Evolutionary conservation across 2,113 vertebrate genomes (phyloP).

Genomic region (Anoplopoma fimbria): DNA sequence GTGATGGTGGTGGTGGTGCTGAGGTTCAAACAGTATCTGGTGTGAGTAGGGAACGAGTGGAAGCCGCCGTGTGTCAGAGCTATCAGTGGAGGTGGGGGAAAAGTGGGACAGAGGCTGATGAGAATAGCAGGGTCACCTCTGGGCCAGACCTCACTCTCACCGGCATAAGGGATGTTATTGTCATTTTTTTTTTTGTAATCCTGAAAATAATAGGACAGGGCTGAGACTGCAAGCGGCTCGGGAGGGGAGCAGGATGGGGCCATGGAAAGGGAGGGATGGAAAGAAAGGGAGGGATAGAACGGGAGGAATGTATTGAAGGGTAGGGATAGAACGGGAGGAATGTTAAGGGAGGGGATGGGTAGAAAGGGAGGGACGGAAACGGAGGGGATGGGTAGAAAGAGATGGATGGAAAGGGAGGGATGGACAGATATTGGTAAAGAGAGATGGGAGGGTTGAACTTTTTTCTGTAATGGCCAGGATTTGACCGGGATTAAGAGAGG

Average conservation of each 20-base stretch:
- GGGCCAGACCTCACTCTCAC: slow-evolving; percentile 54
- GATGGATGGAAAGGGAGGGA: slow-evolving; percentile 11
- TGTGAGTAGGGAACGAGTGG: slow-evolving; percentile 32
- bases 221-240: slow-evolving; percentile 5
- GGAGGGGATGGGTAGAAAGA: slow-evolving; percentile 14
- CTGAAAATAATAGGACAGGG: slow-evolving; percentile 69
- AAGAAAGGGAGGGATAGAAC: not conserved
- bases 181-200: slow-evolving; percentile 53
- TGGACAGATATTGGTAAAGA: slow-evolving; percentile 41
- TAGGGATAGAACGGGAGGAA: no score
- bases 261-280: slow-evolving; percentile 11
- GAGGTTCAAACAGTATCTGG: slow-evolving; percentile 45
- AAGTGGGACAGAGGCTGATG: slow-evolving; percentile 68
- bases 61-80: slow-evolving; percentile 51
- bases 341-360: not conserved
- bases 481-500: slow-evolving; percentile 72
- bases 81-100: slow-evolving; percentile 61
- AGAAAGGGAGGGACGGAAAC: slow-evolving; percentile 27
- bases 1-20: not conserved
- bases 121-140: slow-evolving; percentile 73
- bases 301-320: no score
- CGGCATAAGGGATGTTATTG: slow-evolving; percentile 64
- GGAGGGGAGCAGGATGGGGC: slow-evolving; percentile 28
- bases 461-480: slow-evolving; percentile 74
- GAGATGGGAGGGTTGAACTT: slow-evolving; percentile 39